A percentile compares a stretch with the other conserved stretches of the same genome.
phyloP scores from a whole-genome alignment of 2,888 invertebrate species.

The Tenthredo amoena region DNA sequence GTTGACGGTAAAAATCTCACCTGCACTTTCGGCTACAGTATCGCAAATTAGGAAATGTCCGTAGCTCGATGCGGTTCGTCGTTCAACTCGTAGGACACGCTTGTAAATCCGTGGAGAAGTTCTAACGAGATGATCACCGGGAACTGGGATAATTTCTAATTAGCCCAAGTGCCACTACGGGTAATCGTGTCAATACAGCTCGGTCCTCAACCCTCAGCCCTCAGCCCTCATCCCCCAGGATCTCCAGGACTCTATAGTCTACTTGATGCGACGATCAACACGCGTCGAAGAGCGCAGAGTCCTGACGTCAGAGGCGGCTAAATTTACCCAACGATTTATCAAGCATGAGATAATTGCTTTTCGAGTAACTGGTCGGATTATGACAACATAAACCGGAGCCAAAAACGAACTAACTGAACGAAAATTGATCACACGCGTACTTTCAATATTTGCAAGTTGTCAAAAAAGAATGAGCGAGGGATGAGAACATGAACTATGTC shows the following conservation, averaged over 20 bases:
- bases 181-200: constrained; percentile 37
- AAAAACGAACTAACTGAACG: neutral
- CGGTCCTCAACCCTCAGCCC: neutral
- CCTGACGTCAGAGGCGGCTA: neutral
- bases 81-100: neutral
- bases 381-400: neutral
- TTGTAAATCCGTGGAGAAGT: neutral
- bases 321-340: neutral
- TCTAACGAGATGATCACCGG: neutral
- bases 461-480: neutral
- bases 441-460: neutral
- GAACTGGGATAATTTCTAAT: constrained; percentile 36
- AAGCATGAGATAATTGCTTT: neutral
- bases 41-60: neutral
- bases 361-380: neutral
- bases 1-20: constrained; percentile 9
- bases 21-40: constrained; percentile 19
- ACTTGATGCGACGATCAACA: constrained; percentile 26
- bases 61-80: neutral
- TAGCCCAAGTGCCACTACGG: constrained; percentile 39
- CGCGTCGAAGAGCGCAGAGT: constrained; percentile 2
- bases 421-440: neutral
- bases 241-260: neutral
- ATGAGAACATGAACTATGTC: no score
- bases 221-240: neutral